Evolutionary conservation across 2,888 invertebrate genomes (phyloP), one percentile per base, ranked within the genome.

Genomic region (Fragum sueziense): DNA sequence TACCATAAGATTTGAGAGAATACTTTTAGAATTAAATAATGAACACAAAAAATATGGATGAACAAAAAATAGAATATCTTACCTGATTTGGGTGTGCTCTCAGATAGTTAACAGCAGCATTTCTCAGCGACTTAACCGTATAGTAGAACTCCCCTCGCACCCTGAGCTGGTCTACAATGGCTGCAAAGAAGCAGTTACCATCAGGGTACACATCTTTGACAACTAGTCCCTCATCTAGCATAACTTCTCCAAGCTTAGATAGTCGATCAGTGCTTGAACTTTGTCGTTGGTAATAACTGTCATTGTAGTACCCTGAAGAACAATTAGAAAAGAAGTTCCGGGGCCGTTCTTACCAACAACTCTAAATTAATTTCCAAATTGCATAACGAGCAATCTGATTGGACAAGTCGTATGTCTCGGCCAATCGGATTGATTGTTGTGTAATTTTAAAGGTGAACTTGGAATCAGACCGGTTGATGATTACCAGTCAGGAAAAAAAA

Each of bases 131-230:
- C 20, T 62, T 70, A 0, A 71, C 29, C 2, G 83, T 78, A 68
- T 69, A 80, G 54, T n/a, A 72, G 51, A 83, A 83, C 20, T 80
- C 73, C 9, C 78, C 78, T 14, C 70, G 52, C 4, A 83, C 37
- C 31, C 77, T 52, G 0, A 83, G 71, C 41, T 83, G 83, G 59
- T 83, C 83, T 7, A 83, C 76, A 2, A 83, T 70, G 22, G 83
- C 78, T 7, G 80, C 75, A 67, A 83, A 83, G 59, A 83, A 22
- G 57, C 83, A 83, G 52, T 83, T 83, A 11, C 83, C 83, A 67
- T 83, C 83, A 1, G 83, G 75, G 22, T 74, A 75, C 2, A 83
- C 83, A 37, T 83, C 80, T 22, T 78, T 73, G 14, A 78, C 77
- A 9, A 72, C n/a, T 29, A 77, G 33, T 25, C 72, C 76, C 34